These are phyloP conservation scores for Orthosia cruda DNA, from an alignment of 2,888 invertebrate species.

Conservation along the genomic window DNA sequence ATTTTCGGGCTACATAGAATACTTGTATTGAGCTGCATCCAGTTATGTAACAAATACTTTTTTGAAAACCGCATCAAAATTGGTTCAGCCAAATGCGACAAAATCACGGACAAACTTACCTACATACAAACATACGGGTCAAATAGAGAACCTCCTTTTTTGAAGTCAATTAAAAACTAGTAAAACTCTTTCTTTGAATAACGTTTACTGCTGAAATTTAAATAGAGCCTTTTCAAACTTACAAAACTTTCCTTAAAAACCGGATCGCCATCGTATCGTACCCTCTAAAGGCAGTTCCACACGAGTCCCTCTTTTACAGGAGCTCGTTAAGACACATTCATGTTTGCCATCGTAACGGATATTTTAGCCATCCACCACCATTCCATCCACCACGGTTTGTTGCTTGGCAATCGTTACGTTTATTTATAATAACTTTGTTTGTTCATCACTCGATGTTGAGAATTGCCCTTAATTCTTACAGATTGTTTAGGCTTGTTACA, in stretches of 20 bases:
- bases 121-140: too few relatives aligned
- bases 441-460: constrained; percentile 55
- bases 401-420: constrained; percentile 58
- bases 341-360: constrained; percentile 85
- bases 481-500: constrained; percentile 44
- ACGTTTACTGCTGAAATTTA: too few relatives aligned
- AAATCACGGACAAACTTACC: too few relatives aligned
- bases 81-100: too few relatives aligned
- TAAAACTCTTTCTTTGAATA: too few relatives aligned
- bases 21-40: too few relatives aligned
- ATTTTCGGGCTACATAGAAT: too few relatives aligned
- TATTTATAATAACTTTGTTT: constrained; percentile 70
- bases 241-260: constrained; percentile 3
- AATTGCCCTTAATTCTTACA: constrained; percentile 57
- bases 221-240: too few relatives aligned
- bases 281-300: constrained; percentile 62
- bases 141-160: too few relatives aligned
- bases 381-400: constrained; percentile 18
- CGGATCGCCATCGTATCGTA: constrained; percentile 72
- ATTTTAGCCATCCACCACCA: constrained; percentile 76
- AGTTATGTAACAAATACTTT: too few relatives aligned
- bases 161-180: too few relatives aligned
- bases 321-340: constrained; percentile 90
- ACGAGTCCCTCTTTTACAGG: constrained; percentile 82
- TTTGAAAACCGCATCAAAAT: too few relatives aligned